phyloP scores from a whole-genome alignment of 1,140 invertebrate species.

The Drosophila virilis region DNA sequence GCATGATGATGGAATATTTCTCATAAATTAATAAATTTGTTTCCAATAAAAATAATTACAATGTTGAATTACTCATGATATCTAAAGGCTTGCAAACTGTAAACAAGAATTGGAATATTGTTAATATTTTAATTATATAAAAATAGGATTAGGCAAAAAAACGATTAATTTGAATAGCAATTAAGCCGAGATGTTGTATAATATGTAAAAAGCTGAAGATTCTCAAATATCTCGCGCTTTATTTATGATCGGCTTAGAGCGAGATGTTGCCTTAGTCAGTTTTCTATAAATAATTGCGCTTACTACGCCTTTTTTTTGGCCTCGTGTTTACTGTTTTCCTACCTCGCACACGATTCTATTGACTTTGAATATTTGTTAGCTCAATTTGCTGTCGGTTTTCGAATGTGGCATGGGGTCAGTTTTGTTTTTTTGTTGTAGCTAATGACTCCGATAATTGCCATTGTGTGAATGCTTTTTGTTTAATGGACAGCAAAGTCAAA shows the following conservation, averaged over 20 bases:
- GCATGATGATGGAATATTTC: no score
- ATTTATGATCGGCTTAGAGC: neutral
- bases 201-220: neutral
- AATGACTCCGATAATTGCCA: conserved; percentile 79
- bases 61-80: neutral
- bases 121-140: no score
- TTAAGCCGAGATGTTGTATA: neutral
- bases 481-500: conserved; percentile 36
- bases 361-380: conserved; percentile 46
- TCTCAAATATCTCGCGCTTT: neutral
- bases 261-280: neutral
- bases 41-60: conserved; percentile 2
- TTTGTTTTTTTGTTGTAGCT: conserved; percentile 37
- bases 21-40: neutral
- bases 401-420: conserved; percentile 35
- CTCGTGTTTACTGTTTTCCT: conserved; percentile 23
- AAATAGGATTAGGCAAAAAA: neutral
- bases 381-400: conserved; percentile 24
- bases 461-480: conserved; percentile 70
- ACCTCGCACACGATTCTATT: conserved; percentile 36
- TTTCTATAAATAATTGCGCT: conserved; percentile 19
- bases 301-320: conserved; percentile 22
- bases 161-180: neutral
- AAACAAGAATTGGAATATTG: no score
- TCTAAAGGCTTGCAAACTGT: no score